Percentiles rank a stretch among this genome's conserved stretches.
These are phyloP conservation scores for Oreochromis spilurus DNA, from an alignment of 2,113 vertebrate genomes.

Conservation along the genomic window DNA sequence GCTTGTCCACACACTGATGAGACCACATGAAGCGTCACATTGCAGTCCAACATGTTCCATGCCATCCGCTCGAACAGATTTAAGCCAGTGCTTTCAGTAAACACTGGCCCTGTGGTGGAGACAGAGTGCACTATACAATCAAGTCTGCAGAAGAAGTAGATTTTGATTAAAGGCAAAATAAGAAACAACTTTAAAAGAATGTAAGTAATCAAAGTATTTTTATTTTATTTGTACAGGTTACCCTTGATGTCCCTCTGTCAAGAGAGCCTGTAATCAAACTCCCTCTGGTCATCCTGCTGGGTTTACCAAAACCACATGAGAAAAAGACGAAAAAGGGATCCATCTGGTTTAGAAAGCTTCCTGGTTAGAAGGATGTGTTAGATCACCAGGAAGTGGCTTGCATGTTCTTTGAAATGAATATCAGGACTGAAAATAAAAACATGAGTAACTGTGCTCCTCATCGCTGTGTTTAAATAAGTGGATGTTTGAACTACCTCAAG, in stretches of 20 bases:
- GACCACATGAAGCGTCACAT: constrained; percentile 15
- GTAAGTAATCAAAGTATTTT: background rate
- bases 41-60: constrained; percentile 28
- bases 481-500: background rate
- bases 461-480: background rate
- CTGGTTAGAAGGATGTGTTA: background rate
- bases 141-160: background rate
- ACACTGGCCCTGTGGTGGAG: background rate
- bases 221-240: constrained; percentile 40
- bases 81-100: background rate
- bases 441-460: background rate
- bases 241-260: constrained; percentile 44
- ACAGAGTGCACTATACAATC: background rate
- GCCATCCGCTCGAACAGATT: background rate
- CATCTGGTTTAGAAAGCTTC: constrained; percentile 44
- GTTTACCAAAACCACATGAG: constrained; percentile 17
- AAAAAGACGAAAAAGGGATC: constrained; percentile 47
- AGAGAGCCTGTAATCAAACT: constrained; percentile 60
- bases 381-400: background rate
- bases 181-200: background rate
- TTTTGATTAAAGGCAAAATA: background rate
- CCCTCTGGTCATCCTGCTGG: constrained; percentile 59
- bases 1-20: background rate
- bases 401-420: background rate
- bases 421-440: background rate